Base-by-base conservation (phyloP, 2,797 vertebrate genomes). In the Ciconia nigra region DNA sequence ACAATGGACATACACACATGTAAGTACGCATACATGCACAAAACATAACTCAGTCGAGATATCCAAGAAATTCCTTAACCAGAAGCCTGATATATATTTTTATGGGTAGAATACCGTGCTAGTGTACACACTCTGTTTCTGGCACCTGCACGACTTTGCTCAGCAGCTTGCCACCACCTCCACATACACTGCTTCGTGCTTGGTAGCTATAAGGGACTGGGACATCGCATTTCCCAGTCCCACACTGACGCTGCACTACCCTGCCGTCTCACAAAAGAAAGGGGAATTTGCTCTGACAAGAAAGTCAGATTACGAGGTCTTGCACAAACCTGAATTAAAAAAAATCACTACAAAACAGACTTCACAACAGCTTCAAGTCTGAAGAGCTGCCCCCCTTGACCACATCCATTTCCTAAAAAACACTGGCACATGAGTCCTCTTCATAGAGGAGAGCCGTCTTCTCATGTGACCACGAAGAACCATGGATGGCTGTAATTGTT, bases 121-220 rank as follows among this genome's bases (percentile, higher is more conserved):
- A 35, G 39, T 1, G 3, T 10, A 41, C 22, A 35, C 6, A n/a
- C 6, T 26, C 24, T 13, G 7, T 37, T 86, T 59, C 52, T 93
- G n/a, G 41, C 35, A 63, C 31, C 44, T 33, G 35, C 35, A 55
- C 47, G n/a, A 5, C 62, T n/a, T 77, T 22, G 33, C 51, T 69
- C 41, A 79, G 24, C 2, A 4, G 24, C 21, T 87, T 15, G 72
- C 35, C 13, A 5, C 22, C 31, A 25, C 69, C 16, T 62, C 39
- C 12, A 1, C 3, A 10, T 4, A 39, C 25, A 52, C 7, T 3
- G 2, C 7, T 55, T 35, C 37, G 13, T 3, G 5, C 35, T 19
- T 76, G 54, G 39, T 13, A 81, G 51, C 17, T 77, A 8, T 24
- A 80, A 42, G n/a, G n/a, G n/a, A n/a, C n/a, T n/a, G n/a, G 13